Evolutionary conservation across 35 echinoderm and acorn worm species (phyloP).

Genomic region (Amphiura filiformis): DNA sequence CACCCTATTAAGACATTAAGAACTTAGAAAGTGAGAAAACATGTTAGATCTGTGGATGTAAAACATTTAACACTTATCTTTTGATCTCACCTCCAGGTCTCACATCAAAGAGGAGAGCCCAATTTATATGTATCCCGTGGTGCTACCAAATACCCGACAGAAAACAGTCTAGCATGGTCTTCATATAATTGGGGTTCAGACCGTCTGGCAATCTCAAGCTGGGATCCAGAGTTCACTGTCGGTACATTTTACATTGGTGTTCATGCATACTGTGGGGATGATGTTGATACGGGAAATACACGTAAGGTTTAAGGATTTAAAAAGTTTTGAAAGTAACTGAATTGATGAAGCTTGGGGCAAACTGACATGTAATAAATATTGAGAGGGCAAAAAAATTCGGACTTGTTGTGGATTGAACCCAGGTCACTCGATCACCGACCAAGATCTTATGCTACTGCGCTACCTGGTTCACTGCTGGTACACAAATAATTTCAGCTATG

Average conservation of each 20-base stretch:
- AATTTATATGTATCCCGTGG: conserved; percentile 72
- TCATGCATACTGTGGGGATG: conserved; percentile 70
- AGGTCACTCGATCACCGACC: no score
- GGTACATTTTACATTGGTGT: conserved; percentile 89
- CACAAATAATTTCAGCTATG: no score
- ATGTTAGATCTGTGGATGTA: not conserved
- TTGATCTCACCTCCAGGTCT: conserved; percentile 15
- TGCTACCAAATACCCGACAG: conserved; percentile 49
- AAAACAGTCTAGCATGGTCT: conserved; percentile 70
- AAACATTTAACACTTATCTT: not conserved
- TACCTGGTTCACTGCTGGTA: no score
- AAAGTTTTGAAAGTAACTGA: no score
- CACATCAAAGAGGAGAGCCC: conserved; percentile 60
- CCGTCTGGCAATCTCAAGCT: conserved; percentile 72
- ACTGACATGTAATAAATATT: no score
- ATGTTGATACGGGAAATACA: conserved; percentile 63
- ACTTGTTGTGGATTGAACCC: no score
- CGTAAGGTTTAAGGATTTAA: conserved; percentile 33
- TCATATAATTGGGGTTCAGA: conserved; percentile 90
- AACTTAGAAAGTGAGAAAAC: not conserved
- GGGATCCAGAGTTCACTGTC: conserved; percentile 80
- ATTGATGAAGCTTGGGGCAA: not conserved
- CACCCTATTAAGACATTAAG: not conserved
- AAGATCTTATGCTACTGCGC: no score
- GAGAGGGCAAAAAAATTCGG: no score